Conservation (phyloP, 2,113 vertebrate genomes). For the Nothocercus julius region DNA sequence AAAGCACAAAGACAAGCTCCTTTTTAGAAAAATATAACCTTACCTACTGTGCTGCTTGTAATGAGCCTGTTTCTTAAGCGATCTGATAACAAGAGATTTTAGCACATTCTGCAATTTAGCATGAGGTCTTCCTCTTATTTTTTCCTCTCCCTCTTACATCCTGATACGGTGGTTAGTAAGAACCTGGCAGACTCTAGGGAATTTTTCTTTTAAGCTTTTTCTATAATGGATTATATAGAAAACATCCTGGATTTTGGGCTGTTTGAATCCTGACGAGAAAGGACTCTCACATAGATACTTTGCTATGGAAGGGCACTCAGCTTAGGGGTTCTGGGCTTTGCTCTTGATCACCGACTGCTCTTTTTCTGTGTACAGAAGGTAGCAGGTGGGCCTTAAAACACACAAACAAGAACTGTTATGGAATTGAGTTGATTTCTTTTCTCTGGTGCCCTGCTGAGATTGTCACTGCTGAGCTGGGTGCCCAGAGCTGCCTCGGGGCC, state of each 20-base stretch:
- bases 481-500: not conserved
- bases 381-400: conserved; percentile 22
- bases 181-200: not conserved
- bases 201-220: conserved; percentile 4
- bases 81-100: not conserved
- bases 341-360: not conserved
- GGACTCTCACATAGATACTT: not conserved
- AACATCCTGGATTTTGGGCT: not conserved
- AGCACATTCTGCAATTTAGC: not conserved
- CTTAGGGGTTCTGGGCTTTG: not conserved
- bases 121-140: not conserved
- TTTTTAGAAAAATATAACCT: not conserved
- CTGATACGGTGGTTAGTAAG: not conserved
- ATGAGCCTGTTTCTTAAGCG: not conserved
- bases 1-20: conserved; percentile 50
- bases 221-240: conserved; percentile 18
- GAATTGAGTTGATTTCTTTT: not conserved
- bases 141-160: not conserved
- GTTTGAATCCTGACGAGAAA: not conserved
- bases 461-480: not conserved
- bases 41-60: not conserved
- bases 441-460: not conserved
- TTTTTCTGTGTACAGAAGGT: not conserved
- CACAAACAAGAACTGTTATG: not conserved
- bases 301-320: not conserved